Evolutionary conservation across 2,113 vertebrate genomes (phyloP).

Genomic region (Onychostruthus taczanowskii): DNA sequence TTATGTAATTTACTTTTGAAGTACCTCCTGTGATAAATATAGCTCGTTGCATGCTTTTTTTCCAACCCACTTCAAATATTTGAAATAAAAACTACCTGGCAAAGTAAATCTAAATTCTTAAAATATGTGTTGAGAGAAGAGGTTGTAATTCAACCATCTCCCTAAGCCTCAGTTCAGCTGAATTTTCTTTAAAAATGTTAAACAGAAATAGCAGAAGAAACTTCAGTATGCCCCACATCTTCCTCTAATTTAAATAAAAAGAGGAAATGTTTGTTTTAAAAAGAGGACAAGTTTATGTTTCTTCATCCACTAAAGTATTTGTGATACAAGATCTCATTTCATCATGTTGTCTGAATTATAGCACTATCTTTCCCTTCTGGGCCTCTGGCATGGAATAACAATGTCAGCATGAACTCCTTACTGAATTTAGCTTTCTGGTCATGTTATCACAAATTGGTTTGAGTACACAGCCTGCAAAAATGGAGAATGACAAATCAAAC

Average conservation of each 20-base stretch:
- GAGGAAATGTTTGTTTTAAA: constrained; percentile 11
- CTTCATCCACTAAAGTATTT: constrained; percentile 19
- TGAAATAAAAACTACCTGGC: neutral
- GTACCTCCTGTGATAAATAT: neutral
- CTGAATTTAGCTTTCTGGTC: constrained; percentile 59
- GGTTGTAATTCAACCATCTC: neutral
- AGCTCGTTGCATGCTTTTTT: neutral
- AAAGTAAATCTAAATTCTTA: constrained; percentile 18
- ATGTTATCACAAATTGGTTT: constrained; percentile 63
- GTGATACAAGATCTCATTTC: constrained; percentile 43
- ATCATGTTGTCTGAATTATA: constrained; percentile 26
- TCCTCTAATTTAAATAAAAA: constrained; percentile 23
- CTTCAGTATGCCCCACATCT: neutral
- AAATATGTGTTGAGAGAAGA: neutral
- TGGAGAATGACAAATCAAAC: constrained; percentile 60
- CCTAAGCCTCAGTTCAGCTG: neutral
- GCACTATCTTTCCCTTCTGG: constrained; percentile 18
- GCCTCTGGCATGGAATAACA: constrained; percentile 32
- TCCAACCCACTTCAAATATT: constrained; percentile 23
- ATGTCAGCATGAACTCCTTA: constrained; percentile 48
- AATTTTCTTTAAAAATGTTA: neutral
- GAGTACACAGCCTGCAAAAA: constrained; percentile 40
- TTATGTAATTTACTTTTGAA: neutral
- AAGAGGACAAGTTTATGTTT: constrained; percentile 13
- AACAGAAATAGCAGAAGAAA: neutral